Base-by-base conservation (phyloP, 1,140 invertebrate species). In the Euura saliciscinereae region DNA sequence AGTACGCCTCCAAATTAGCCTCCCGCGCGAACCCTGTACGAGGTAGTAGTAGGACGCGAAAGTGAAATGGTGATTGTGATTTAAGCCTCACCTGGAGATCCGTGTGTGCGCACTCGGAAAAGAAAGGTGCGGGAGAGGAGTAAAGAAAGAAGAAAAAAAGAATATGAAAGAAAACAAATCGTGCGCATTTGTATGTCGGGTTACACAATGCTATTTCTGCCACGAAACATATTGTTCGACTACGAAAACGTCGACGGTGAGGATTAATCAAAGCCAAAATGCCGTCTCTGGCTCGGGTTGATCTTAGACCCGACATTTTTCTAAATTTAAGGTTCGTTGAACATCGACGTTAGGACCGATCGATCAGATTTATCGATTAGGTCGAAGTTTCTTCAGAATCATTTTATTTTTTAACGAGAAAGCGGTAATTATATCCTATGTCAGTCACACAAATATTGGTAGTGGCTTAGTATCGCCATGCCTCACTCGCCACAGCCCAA, bases 171-270 rank as follows among this genome's bases (percentile, higher is more conserved):
- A 28, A 28, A 28, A 28, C 28, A 28, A 28, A 28, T 28, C 28
- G 28, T 28, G 28, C 28, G 28, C 28, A 28, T 28, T 28, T 28
- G 28, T 28, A 28, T 28, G 13, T 59, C 51, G 51, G 6, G 51
- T 59, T 59, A 59, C 51, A 59, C 51, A 59, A 59, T 59, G 51
- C 51, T n/a, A 59, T 59, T 59, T 59, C 51, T 59, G 51, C 51
- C 13, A 59, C 51, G 51, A n/a, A 59, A 59, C 51, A 59, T 59
- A 8, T 8, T 59, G 28, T 28, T 8, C 8, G 13, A 59, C 51
- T n/a, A 59, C 51, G 13, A n/a, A 59, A 59, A 59, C 51, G 8
- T 59, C 51, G 51, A 59, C 51, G 10, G 51, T n/a, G 51, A 59
- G 51, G 51, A 59, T 59, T n/a, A 59, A 59, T 59, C 51, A 59